A percentile compares a stretch with the other conserved stretches of the same genome.
These are phyloP conservation scores for Ptiloglossa arizonensis DNA, from an alignment of 1,140 invertebrate genomes.

Conservation along the genomic window DNA sequence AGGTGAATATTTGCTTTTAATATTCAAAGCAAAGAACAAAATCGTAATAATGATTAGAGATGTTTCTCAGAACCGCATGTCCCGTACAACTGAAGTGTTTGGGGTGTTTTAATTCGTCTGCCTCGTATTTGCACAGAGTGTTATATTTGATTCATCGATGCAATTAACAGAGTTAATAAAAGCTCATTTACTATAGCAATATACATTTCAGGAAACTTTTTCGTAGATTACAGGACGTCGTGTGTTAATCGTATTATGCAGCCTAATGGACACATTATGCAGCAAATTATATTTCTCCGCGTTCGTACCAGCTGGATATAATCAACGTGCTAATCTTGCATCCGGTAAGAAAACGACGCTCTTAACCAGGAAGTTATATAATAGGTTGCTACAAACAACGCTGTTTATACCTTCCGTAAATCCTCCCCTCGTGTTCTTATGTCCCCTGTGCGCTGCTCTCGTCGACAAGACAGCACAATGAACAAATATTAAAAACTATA, in stretches of 20 bases:
- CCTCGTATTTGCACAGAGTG: background rate
- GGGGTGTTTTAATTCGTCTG: background rate
- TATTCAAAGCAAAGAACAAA: too few relatives aligned
- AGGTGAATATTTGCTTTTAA: too few relatives aligned
- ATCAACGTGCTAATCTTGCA: conserved; percentile 43
- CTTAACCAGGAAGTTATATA: conserved; percentile 48
- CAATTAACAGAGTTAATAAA: background rate
- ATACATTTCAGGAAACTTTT: background rate
- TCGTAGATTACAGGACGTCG: background rate
- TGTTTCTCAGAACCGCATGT: too few relatives aligned
- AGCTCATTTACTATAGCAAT: too few relatives aligned
- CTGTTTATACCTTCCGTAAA: conserved; percentile 21
- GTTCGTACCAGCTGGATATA: conserved; percentile 20
- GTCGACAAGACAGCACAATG: conserved; percentile 49
- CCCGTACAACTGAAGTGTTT: too few relatives aligned
- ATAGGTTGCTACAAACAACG: conserved; percentile 42
- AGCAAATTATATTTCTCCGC: conserved; percentile 11
- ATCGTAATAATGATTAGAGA: too few relatives aligned
- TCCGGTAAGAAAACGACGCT: conserved; percentile 26
- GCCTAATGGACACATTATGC: conserved; percentile 12
- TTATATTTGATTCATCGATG: background rate
- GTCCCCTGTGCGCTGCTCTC: conserved; percentile 3
- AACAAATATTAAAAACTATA: conserved; percentile 73
- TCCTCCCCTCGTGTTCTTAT: background rate
- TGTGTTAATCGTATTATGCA: background rate